Evolutionary conservation across 2,113 vertebrate genomes (phyloP), one percentile per base, ranked within the genome.

Genomic region (Cyprinodon brontotheroides): DNA sequence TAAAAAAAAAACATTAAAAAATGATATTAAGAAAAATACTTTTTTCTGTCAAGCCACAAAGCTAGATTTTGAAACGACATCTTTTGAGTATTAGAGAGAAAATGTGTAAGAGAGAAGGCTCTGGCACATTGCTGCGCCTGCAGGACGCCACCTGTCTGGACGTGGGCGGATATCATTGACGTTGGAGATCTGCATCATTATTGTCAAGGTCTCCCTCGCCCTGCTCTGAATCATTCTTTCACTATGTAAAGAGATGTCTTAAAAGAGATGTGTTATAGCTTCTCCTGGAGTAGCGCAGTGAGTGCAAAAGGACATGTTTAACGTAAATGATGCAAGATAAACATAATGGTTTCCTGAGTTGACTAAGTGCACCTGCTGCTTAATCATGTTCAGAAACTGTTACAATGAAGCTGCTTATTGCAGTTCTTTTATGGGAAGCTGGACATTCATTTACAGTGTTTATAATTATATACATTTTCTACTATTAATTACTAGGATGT

Each of bases 61-160:
- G 36, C 68, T 36, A 41, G 53, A 17, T 76, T 43, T 79, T 77
- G 40, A 77, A 53, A 72, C 76, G 61, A 9, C 66, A 12, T 70
- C 61, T 72, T 72, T 77, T 59, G 75, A 62, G 60, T 67, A 68
- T 75, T 78, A 70, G 82, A 11, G 71, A 78, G 77, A 68, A 75
- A 78, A 80, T 40, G 81, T 84, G 78, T 81, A 74, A 70, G n/a
- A 68, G 68, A 81, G 50, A 61, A 81, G 67, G 61, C 65, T 80
- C 41, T 79, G 86, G 81, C 67, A 53, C 83, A 71, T 78, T 81
- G 72, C 82, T 79, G 74, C 61, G 74, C 83, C 80, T 77, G 84
- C 82, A 87, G 86, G 85, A 89, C 22, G 48, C 86, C 87, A 89
- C 89, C 87, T 91, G 86, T 87, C 72, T 82, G 70, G 36, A 80